These are phyloP conservation scores for Furnarius figulus DNA, from an alignment of 2,113 vertebrate species.

Conservation along the genomic window DNA sequence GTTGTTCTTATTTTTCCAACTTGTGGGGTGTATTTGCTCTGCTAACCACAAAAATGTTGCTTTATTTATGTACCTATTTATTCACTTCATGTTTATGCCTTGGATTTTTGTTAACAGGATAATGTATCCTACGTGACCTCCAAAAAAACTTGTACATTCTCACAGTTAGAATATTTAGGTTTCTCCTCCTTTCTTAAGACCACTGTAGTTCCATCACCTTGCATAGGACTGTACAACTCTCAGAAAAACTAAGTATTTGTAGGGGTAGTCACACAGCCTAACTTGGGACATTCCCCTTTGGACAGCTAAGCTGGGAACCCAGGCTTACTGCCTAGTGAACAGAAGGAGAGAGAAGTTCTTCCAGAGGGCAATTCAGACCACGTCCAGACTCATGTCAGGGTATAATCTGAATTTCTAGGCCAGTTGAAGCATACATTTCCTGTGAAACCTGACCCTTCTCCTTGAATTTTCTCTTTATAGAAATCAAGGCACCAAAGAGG, in stretches of 20 bases:
- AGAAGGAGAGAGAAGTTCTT: background rate
- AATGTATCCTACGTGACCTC: background rate
- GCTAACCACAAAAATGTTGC: background rate
- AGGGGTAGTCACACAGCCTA: background rate
- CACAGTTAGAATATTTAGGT: background rate
- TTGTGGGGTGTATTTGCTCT: background rate
- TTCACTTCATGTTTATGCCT: background rate
- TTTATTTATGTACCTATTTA: background rate
- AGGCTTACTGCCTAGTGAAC: background rate
- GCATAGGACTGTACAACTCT: background rate
- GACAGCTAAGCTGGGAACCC: rapidly evolving
- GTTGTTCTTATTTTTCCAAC: background rate
- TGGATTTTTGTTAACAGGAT: background rate
- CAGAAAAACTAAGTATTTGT: background rate
- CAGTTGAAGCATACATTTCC: background rate
- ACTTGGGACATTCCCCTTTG: background rate
- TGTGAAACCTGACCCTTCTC: background rate
- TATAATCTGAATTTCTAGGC: background rate
- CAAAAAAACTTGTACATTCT: background rate
- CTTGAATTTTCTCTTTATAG: background rate
- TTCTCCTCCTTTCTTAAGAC: background rate
- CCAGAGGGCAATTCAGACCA: background rate
- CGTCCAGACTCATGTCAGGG: background rate
- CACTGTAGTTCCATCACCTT: background rate
- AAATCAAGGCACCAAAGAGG: background rate